Percentiles rank a stretch among this genome's conserved stretches.
phyloP scores from a whole-genome alignment of 2,113 vertebrate species.

The Corythornis vintsioides region DNA sequence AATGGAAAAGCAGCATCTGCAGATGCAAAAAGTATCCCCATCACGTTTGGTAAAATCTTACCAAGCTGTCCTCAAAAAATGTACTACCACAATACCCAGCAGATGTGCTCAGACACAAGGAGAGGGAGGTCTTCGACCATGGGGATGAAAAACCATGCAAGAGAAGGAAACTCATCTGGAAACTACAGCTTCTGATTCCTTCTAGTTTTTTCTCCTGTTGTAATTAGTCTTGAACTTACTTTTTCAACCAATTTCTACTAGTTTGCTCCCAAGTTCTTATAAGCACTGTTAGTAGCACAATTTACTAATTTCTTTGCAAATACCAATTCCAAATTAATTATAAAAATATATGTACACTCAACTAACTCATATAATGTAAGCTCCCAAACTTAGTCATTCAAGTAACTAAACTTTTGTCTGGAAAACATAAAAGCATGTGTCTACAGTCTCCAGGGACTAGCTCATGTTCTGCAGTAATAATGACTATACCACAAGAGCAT shows the following conservation, averaged over 20 bases:
- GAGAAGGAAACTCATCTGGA: background rate
- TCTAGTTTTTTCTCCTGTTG: background rate
- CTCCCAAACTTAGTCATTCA: constrained; percentile 42
- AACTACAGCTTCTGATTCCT: background rate
- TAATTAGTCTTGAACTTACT: background rate
- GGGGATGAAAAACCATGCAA: background rate
- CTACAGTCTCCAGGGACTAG: constrained; percentile 33
- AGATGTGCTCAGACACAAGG: background rate
- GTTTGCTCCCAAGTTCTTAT: background rate
- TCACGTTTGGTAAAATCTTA: background rate
- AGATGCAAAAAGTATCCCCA: background rate
- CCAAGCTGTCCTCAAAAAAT: background rate
- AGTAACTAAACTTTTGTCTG: constrained; percentile 48
- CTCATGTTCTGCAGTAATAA: constrained; percentile 37
- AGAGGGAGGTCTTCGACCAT: background rate
- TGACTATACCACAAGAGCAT: constrained; percentile 20
- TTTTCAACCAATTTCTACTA: background rate
- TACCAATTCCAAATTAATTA: background rate
- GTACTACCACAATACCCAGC: background rate
- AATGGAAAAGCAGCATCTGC: background rate
- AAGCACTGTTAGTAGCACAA: background rate
- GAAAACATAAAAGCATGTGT: constrained; percentile 40
- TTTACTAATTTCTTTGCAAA: background rate
- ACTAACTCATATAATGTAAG: background rate
- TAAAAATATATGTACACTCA: background rate